phyloP scores from a whole-genome alignment of 2,113 vertebrate species.

The Lipophrys pholis region DNA sequence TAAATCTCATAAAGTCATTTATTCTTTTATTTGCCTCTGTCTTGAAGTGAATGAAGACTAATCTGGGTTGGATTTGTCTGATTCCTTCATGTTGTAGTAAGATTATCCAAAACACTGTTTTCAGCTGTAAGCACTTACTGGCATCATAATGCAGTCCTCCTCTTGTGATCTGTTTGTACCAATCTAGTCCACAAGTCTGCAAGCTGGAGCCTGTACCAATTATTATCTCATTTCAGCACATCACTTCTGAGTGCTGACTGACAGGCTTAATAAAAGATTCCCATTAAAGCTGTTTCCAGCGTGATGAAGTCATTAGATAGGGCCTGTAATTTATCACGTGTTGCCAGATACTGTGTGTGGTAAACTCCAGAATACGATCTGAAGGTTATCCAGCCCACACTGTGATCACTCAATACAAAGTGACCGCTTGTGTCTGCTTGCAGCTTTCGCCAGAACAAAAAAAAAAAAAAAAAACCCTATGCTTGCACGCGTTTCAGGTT shows the following conservation, averaged over 20 bases:
- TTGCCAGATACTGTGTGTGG: slow-evolving; percentile 3
- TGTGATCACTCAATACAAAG: slow-evolving; percentile 25
- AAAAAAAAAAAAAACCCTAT: slow-evolving; percentile 15
- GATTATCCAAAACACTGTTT: background rate
- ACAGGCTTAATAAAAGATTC: slow-evolving; percentile 11
- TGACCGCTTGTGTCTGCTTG: slow-evolving; percentile 24
- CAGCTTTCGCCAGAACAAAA: background rate
- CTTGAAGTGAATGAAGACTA: background rate
- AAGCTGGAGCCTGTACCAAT: background rate
- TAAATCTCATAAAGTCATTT: background rate
- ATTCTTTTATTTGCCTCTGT: background rate
- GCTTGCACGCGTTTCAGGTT: slow-evolving; percentile 14
- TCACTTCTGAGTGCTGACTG: slow-evolving; percentile 21
- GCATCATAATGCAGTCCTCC: background rate
- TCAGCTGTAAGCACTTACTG: background rate
- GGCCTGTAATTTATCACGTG: slow-evolving; percentile 3
- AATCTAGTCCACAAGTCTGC: background rate
- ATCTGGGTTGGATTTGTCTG: background rate
- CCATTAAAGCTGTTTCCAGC: slow-evolving; percentile 11
- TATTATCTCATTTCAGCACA: slow-evolving; percentile 16
- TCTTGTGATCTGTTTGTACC: slow-evolving; percentile 6
- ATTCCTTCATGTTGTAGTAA: background rate
- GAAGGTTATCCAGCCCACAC: slow-evolving; percentile 31
- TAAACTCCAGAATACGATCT: background rate
- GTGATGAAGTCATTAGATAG: slow-evolving; percentile 13